These are phyloP conservation scores for Heliconius ismenius DNA, from an alignment of 2,888 invertebrate genomes.

Conservation along the genomic window DNA sequence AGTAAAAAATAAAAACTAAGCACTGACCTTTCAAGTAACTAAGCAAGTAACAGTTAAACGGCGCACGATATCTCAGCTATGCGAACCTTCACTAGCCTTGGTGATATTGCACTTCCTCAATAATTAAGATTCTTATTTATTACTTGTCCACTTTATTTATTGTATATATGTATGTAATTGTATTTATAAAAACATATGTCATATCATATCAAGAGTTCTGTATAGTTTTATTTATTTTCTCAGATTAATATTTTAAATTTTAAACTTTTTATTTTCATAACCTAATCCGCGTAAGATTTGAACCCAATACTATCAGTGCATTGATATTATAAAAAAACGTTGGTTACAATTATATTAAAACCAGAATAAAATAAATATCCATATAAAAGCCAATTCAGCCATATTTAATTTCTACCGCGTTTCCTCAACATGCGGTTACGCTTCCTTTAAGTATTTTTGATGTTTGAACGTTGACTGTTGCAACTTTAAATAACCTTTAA, in stretches of 20 bases:
- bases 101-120: conserved; percentile 67
- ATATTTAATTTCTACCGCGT: conserved; percentile 17
- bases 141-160: conserved; percentile 26
- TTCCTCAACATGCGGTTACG: conserved; percentile 22
- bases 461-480: conserved; percentile 17
- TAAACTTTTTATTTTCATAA: background rate
- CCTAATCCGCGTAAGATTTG: too few species aligned
- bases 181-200: background rate
- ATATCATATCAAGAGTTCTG: background rate
- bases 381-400: background rate
- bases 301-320: too few species aligned
- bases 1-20: background rate
- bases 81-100: conserved; percentile 72
- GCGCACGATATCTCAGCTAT: conserved; percentile 63
- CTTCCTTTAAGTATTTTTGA: conserved; percentile 27
- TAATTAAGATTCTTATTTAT: conserved; percentile 56
- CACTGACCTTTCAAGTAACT: conserved; percentile 29
- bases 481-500: conserved; percentile 29
- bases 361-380: background rate
- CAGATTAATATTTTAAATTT: background rate
- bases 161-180: conserved; percentile 1
- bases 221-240: background rate
- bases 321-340: too few species aligned
- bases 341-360: too few species aligned
- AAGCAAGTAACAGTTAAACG: conserved; percentile 45